phyloP scores from a whole-genome alignment of 2,113 vertebrate species.

The Phalacrocorax pelagicus region DNA sequence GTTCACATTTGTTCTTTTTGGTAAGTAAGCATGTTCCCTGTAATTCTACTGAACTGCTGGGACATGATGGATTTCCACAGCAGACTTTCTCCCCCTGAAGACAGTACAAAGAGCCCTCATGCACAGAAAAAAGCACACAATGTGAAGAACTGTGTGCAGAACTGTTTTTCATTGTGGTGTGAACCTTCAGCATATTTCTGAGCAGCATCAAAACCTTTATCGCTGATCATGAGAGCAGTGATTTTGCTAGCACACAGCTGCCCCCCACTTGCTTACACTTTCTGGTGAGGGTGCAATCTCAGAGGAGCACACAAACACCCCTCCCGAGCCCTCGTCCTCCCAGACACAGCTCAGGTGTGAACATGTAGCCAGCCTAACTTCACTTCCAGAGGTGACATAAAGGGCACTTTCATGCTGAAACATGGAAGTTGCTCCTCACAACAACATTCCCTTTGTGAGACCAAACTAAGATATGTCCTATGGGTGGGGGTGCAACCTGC shows the following conservation, averaged over 20 bases:
- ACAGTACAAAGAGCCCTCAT: not conserved
- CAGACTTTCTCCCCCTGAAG: not conserved
- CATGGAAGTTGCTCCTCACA: not conserved
- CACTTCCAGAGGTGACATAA: not conserved
- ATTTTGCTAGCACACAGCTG: not conserved
- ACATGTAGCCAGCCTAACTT: not conserved
- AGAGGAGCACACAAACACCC: not conserved
- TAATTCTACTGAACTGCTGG: slow-evolving; percentile 46
- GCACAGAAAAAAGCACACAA: not conserved
- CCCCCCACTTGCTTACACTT: not conserved
- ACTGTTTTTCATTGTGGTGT: not conserved
- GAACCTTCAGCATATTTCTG: not conserved
- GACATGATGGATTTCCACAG: slow-evolving; percentile 5
- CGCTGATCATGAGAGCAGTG: slow-evolving; percentile 23
- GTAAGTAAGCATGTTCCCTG: slow-evolving; percentile 42
- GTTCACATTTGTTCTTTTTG: slow-evolving; percentile 46
- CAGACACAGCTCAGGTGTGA: not conserved
- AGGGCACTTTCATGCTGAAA: not conserved
- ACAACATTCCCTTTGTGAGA: not conserved
- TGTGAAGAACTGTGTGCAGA: not conserved
- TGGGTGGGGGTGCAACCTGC: not conserved
- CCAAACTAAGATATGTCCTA: not conserved
- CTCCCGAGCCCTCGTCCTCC: not conserved
- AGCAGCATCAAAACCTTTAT: slow-evolving; percentile 30
- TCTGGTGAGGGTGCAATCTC: not conserved